Evolutionary conservation across 92 coral and sea anemone species (phyloP), one percentile per base, ranked within the genome.

Genomic region (Actinostola sp.): DNA sequence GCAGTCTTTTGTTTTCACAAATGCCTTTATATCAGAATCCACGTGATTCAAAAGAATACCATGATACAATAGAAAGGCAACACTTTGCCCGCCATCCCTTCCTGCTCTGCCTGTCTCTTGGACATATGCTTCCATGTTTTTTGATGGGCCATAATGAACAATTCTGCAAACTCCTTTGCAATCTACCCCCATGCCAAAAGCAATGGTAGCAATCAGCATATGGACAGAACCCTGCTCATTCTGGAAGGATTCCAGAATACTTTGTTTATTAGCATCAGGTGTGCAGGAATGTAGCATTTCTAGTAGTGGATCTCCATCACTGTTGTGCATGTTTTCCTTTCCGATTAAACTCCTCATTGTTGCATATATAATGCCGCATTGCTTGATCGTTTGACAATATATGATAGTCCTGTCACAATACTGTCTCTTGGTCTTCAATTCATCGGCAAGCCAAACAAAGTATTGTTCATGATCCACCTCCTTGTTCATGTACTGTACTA

Each of bases 21-120:
- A 77, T 55, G 41, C 20, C 43, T 77, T 77, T 14, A 77, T 77
- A 57, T 77, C 82, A 30, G 54, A 50, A 49, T 66, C 82, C 44
- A 77, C 82, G 54, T 77, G 75, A 77, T 52, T 77, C 66, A 77
- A 42, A 14, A 77, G 67, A 56, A 77, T 77, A 25, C 82, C 82
- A 27, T 77, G 44, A 43, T 77, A 77, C 41, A 77, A 66, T 51
- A 65, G 42, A 49, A 29, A 66, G 15, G 75, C 55, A 38, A 35
- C 51, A 43, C 66, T 66, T 43, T 38, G 82, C 33, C 52, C 19
- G 65, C 82, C 75, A 66, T 77, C 84, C 25, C 67, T 71, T 41
- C 84, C 84, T 50, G 75, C 62, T 36, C 78, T 35, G 30, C 78
- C 84, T 70, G 84, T 79, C 41, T 77, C 77, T 39, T 77, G 83